A percentile compares a stretch with the other conserved stretches of the same genome.
These are phyloP conservation scores for Catocala fraxini DNA, from an alignment of 2,888 invertebrate genomes.

Conservation along the genomic window DNA sequence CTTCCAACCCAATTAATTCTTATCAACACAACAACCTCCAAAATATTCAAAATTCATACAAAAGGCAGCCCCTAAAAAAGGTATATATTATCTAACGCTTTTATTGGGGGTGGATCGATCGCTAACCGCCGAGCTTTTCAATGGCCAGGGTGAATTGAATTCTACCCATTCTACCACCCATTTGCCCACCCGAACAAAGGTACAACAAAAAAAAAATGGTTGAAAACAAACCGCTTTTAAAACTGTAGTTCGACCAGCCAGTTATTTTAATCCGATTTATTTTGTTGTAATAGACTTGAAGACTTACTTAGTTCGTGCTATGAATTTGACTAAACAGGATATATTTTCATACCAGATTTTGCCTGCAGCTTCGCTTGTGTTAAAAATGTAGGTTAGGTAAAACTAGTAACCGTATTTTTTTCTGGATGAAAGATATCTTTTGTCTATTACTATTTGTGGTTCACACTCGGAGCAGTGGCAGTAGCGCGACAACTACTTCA, in stretches of 20 bases:
- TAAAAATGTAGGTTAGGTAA: no score
- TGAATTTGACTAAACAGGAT: no score
- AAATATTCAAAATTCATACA: constrained; percentile 6
- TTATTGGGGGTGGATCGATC: constrained; percentile 30
- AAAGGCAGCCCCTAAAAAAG: constrained; percentile 14
- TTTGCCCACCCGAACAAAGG: neutral
- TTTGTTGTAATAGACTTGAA: neutral
- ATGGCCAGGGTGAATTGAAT: constrained; percentile 40
- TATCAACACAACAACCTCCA: neutral
- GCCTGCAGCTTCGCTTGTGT: no score
- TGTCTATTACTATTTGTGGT: no score
- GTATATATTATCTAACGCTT: constrained; percentile 29
- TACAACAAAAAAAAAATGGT: constrained; percentile 16
- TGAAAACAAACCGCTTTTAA: constrained; percentile 24
- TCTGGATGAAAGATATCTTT: no score
- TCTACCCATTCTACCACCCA: constrained; percentile 12
- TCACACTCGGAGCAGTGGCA: no score
- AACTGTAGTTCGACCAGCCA: constrained; percentile 18
- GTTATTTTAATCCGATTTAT: constrained; percentile 2
- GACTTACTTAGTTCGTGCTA: no score
- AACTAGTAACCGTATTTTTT: no score
- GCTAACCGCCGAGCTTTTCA: constrained; percentile 33
- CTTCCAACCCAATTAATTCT: constrained; percentile 2
- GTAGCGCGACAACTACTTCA: no score
- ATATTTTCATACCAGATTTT: no score